phyloP scores from a whole-genome alignment of 2,113 vertebrate genomes.

The Lepus timidus region DNA sequence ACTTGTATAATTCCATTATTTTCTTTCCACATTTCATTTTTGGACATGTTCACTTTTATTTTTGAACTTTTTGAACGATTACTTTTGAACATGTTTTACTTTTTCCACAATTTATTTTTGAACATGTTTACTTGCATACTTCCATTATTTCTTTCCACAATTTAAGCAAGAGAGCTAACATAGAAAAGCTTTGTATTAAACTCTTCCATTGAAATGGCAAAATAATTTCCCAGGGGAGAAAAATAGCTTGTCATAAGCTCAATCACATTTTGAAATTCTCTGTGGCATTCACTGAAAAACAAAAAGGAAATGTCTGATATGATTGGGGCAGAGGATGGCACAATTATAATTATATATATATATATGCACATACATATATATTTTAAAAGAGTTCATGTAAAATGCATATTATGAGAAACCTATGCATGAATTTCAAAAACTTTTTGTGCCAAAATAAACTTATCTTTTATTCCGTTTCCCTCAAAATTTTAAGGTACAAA shows the following conservation, averaged over 20 bases:
- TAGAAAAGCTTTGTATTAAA: constrained; percentile 4
- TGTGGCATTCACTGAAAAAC: neutral
- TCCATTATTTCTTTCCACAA: constrained; percentile 12
- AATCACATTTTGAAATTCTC: constrained; percentile 27
- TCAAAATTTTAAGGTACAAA: too few relatives aligned
- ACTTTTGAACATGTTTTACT: too few relatives aligned
- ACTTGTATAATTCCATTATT: neutral
- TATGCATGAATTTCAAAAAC: too few relatives aligned
- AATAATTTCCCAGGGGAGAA: neutral
- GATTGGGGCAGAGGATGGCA: neutral
- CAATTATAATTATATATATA: neutral
- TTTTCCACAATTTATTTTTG: neutral
- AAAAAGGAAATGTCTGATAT: neutral
- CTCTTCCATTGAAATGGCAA: constrained; percentile 9
- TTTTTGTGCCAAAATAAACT: too few relatives aligned
- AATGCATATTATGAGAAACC: too few relatives aligned
- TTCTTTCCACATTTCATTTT: neutral
- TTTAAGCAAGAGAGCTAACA: neutral
- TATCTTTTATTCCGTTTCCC: too few relatives aligned
- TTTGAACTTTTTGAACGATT: too few relatives aligned
- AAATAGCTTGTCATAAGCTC: neutral
- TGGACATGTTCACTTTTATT: too few relatives aligned
- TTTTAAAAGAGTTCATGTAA: too few relatives aligned
- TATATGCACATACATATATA: too few relatives aligned
- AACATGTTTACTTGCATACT: neutral